A percentile compares a stretch with the other conserved stretches of the same genome.
These are phyloP conservation scores for Empidonax traillii DNA, from an alignment of 2,113 vertebrate genomes.

Conservation along the genomic window DNA sequence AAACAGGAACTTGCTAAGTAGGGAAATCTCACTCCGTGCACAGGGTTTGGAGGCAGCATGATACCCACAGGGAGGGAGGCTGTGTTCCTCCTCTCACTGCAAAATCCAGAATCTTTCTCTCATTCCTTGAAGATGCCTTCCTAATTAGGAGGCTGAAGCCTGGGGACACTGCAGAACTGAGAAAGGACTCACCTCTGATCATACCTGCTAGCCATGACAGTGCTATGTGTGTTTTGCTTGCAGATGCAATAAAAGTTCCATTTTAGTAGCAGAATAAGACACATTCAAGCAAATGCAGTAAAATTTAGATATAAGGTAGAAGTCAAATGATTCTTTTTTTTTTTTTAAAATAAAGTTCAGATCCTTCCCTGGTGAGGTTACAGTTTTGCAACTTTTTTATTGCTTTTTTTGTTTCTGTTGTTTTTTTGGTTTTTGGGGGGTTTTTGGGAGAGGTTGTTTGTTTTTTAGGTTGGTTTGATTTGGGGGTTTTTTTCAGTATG, in stretches of 20 bases:
- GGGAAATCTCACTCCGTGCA: background rate
- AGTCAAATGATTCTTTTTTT: background rate
- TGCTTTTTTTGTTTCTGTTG: background rate
- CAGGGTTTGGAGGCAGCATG: background rate
- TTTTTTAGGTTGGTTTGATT: background rate
- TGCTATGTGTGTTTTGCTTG: background rate
- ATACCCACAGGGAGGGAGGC: background rate
- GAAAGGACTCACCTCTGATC: background rate
- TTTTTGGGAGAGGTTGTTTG: too few species aligned
- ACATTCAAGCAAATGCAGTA: background rate
- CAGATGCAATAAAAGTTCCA: background rate
- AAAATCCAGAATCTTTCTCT: background rate
- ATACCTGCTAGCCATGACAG: background rate
- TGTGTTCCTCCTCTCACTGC: background rate
- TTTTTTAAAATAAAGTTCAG: background rate
- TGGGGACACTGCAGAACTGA: background rate
- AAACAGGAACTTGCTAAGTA: background rate
- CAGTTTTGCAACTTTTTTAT: background rate
- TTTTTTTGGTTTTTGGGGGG: background rate
- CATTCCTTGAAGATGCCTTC: background rate
- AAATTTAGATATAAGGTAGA: background rate
- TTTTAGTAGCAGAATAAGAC: background rate
- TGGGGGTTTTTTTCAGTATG: background rate
- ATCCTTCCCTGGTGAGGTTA: background rate
- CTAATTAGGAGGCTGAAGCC: background rate